Percentiles rank a stretch among this genome's conserved stretches.
These are phyloP conservation scores for Smithornis capensis DNA, from an alignment of 2,113 vertebrate genomes.

Conservation along the genomic window DNA sequence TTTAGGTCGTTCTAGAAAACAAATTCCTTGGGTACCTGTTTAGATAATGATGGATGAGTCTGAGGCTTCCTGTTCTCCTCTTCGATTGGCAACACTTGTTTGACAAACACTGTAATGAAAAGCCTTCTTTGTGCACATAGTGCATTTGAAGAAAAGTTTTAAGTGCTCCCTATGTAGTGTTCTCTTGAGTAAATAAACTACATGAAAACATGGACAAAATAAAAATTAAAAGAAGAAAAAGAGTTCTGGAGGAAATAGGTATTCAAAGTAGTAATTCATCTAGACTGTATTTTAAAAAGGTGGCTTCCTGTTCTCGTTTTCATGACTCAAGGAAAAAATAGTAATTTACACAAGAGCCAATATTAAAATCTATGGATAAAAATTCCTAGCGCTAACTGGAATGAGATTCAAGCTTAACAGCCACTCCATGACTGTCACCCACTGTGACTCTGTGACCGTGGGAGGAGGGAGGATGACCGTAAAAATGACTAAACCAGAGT, in stretches of 20 bases:
- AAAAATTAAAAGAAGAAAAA: background rate
- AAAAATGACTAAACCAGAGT: background rate
- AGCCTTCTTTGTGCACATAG: background rate
- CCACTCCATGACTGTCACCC: background rate
- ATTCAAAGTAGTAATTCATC: background rate
- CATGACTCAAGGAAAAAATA: background rate
- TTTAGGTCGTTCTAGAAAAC: background rate
- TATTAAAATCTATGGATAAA: background rate
- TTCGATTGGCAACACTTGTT: background rate
- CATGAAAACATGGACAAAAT: background rate
- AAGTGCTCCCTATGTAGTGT: background rate
- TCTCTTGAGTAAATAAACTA: background rate
- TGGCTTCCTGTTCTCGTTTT: background rate
- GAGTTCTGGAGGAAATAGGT: background rate
- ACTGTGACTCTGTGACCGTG: background rate
- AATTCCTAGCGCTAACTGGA: background rate
- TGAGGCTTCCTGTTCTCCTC: background rate
- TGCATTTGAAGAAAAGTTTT: background rate
- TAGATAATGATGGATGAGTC: background rate
- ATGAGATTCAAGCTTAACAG: background rate
- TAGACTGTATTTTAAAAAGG: background rate
- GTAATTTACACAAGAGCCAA: background rate
- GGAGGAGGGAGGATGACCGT: fast-evolving
- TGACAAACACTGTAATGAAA: background rate
- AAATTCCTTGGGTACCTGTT: background rate